phyloP scores from a whole-genome alignment of 2,888 invertebrate species.

The Marronus borbonicus region DNA sequence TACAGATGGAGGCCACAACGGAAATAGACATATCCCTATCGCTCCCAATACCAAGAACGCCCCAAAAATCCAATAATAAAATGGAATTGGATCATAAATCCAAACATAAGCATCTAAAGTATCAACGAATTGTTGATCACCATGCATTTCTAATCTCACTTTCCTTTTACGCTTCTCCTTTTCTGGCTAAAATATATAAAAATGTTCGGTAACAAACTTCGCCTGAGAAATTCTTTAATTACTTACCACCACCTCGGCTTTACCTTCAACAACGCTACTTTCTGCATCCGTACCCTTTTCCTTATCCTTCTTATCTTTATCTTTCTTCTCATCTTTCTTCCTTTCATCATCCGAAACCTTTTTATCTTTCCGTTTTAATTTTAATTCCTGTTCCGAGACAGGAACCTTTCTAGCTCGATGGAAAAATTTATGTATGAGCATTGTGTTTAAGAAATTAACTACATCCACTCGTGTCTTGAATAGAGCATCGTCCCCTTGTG shows the following conservation, averaged over 20 bases:
- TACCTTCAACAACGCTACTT: constrained; percentile 73
- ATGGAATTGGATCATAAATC: constrained; percentile 97
- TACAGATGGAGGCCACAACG: constrained; percentile 97
- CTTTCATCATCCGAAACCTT: constrained; percentile 70
- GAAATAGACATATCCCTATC: constrained; percentile 97
- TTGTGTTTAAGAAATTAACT: constrained; percentile 84
- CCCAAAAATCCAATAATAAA: constrained; percentile 96
- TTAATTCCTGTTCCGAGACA: constrained; percentile 80
- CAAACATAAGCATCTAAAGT: constrained; percentile 97
- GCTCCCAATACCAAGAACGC: constrained; percentile 91
- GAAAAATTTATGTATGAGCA: constrained; percentile 94
- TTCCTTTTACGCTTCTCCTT: constrained; percentile 87
- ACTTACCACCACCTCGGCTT: constrained; percentile 66
- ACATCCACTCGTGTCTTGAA: constrained; percentile 89
- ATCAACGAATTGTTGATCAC: constrained; percentile 95
- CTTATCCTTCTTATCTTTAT: constrained; percentile 61
- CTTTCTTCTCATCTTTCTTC: constrained; percentile 72
- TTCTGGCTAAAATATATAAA: constrained; percentile 66
- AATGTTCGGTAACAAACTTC: background rate
- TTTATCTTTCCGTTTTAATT: constrained; percentile 75
- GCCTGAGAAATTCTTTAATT: background rate
- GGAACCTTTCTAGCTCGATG: constrained; percentile 94
- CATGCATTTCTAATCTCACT: constrained; percentile 97
- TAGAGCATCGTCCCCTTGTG: constrained; percentile 80
- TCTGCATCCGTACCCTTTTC: constrained; percentile 71